Conservation (phyloP, 2,888 invertebrate genomes). For the Metellina segmentata region DNA sequence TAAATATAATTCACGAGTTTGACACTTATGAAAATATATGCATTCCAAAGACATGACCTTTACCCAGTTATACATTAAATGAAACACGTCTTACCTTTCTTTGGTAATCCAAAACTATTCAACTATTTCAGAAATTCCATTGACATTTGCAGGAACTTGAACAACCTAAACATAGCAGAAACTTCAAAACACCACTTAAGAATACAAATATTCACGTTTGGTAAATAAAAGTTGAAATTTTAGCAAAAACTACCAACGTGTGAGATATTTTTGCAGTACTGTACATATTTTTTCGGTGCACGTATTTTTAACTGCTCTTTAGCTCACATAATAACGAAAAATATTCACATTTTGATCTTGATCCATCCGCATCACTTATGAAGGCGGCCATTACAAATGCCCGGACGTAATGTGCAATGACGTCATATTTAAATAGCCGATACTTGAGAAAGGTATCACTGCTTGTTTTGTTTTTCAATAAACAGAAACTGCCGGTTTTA, state of each 20-base stretch:
- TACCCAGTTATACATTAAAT: background rate
- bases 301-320: constrained; percentile 12
- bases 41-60: background rate
- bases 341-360: constrained; percentile 73
- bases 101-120: constrained; percentile 1
- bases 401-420: constrained; percentile 76
- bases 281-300: background rate
- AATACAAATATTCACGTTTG: constrained; percentile 49
- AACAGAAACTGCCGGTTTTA: background rate
- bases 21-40: background rate
- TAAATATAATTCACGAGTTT: too few species aligned
- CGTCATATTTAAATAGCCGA: constrained; percentile 74
- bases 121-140: background rate
- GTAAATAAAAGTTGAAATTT: constrained; percentile 13
- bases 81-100: constrained; percentile 19
- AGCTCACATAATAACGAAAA: constrained; percentile 40
- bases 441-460: constrained; percentile 62
- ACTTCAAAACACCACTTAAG: constrained; percentile 37
- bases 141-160: constrained; percentile 31
- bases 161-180: constrained; percentile 28
- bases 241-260: background rate
- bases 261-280: constrained; percentile 32
- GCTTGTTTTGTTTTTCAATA: constrained; percentile 53
- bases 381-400: constrained; percentile 76
- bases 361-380: constrained; percentile 70